Conservation (phyloP, 1,140 invertebrate species). For the Lysiphlebus fabarum region DNA sequence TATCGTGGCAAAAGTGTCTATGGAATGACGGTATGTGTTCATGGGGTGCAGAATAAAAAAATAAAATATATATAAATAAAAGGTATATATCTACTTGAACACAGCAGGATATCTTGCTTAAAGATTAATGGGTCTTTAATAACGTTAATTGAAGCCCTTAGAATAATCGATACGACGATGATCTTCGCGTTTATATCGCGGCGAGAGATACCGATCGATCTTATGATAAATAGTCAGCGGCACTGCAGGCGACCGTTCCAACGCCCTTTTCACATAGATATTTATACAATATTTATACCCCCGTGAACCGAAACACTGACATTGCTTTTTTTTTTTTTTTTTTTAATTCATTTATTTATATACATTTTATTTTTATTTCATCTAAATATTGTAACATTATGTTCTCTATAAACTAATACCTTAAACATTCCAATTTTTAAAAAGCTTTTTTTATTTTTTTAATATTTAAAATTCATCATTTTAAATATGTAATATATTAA, state of each 20-base stretch:
- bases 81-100: conserved; percentile 28
- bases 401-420: too few species aligned
- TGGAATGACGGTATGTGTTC: too few species aligned
- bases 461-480: too few species aligned
- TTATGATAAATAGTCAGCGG: conserved; percentile 55
- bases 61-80: too few species aligned
- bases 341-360: too few species aligned
- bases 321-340: conserved; percentile 14
- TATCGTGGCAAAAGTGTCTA: too few species aligned
- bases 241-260: conserved; percentile 50
- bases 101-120: conserved; percentile 39
- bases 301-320: conserved; percentile 13
- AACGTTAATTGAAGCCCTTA: conserved; percentile 56
- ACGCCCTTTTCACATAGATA: conserved; percentile 39
- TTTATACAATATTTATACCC: conserved; percentile 16
- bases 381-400: too few species aligned
- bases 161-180: conserved; percentile 51
- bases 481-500: too few species aligned
- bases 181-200: conserved; percentile 42
- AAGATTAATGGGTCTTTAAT: conserved; percentile 55
- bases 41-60: too few species aligned
- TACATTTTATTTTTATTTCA: too few species aligned
- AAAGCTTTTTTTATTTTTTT: too few species aligned
- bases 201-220: conserved; percentile 53
- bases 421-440: too few species aligned